Evolutionary conservation across 2,113 vertebrate genomes (phyloP).

Genomic region (Desmodus rotundus): DNA sequence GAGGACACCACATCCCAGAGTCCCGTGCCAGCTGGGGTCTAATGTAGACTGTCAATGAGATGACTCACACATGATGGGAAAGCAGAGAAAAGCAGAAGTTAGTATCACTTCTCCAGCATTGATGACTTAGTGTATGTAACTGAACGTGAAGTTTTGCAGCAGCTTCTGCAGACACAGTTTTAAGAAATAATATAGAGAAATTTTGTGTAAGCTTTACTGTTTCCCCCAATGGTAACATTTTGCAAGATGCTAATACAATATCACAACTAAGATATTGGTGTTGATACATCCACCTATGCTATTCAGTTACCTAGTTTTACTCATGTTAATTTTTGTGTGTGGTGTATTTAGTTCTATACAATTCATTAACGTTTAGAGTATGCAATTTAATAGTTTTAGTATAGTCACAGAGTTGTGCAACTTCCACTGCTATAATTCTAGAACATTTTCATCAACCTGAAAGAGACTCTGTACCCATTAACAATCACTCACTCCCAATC

Average conservation of each 20-base stretch:
- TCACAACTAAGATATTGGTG: neutral
- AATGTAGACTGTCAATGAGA: neutral
- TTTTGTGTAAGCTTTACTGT: neutral
- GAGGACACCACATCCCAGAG: neutral
- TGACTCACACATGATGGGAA: neutral
- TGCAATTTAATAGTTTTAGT: neutral
- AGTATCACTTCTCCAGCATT: neutral
- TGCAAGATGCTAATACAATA: neutral
- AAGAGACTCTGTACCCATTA: neutral
- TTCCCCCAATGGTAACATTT: neutral
- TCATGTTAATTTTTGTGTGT: neutral
- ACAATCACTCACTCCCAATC: neutral
- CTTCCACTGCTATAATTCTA: neutral
- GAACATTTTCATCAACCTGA: neutral
- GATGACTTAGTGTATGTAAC: neutral
- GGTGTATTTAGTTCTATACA: neutral
- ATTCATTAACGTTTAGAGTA: neutral
- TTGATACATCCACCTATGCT: neutral
- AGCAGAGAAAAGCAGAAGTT: neutral
- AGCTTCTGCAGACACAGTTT: neutral
- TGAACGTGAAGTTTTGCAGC: neutral
- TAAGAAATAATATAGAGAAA: neutral
- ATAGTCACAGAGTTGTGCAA: neutral
- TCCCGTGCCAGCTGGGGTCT: neutral
- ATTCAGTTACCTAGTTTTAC: neutral